Evolutionary conservation across 2,888 invertebrate genomes (phyloP), one percentile per base, ranked within the genome.

Genomic region (Molorchus minor): DNA sequence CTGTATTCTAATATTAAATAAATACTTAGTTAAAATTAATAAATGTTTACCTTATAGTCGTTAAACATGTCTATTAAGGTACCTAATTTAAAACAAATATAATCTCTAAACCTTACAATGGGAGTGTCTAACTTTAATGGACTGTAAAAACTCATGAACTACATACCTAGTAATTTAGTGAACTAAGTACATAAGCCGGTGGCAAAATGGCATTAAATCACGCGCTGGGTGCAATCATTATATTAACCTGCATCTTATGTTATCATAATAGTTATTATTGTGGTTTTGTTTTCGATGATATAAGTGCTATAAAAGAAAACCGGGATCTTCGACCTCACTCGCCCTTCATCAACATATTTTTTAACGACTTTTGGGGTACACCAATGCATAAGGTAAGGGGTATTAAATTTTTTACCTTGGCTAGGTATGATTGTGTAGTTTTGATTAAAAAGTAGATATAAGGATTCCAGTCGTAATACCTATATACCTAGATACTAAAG

Each of bases 331-430:
- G 95, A 76, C 96, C 96, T 12, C 90, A 92, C 75, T 94, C 95
- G 56, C 94, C 97, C 16, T 82, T 96, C 63, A 87, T 87, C 69
- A 95, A 95, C 80, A 89, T 98, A 68, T 95, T 98, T 82, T 88
- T 91, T 81, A 97, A 98, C 83, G 98, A 98, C 82, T 98, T 98
- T 81, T 98, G 98, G 98, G 98, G 98, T 68, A 98, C 98, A 65
- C 96, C 97, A 56, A 97, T 98, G 90, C 91, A 93, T 79, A 96
- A 96, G 91, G 95, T 94, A 83, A 85, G 84, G 30, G 46, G 35
- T 12, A 8, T n/a, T n/a, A n/a, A n/a, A n/a, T n/a, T n/a, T n/a
- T n/a, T n/a, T n/a, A n/a, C n/a, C n/a, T 13, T 12, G 20, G n/a
- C n/a, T 25, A 25, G 25, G 25, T 5, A 25, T 4, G 25, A 25